Base-by-base conservation (phyloP, 2,113 vertebrate species). In the Nicator chloris region DNA sequence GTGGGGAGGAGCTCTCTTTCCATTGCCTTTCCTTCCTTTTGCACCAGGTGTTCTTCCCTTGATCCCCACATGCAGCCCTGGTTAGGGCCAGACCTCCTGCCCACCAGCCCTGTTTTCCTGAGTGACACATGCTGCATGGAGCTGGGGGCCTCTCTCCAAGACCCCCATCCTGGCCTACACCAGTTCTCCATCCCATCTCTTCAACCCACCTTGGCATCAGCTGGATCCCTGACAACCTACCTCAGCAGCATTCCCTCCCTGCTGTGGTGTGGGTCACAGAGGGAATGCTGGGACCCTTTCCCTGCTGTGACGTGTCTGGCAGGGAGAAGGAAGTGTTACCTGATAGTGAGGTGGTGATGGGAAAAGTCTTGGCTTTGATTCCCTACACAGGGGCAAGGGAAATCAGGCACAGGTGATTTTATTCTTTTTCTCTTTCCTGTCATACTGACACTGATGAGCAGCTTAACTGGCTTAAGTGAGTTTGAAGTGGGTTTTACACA, bases 91-190 rank as follows among this genome's bases (percentile, higher is more conserved):
- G 15, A 44, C 8, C 1, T 0, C 2, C 59, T 70, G 54, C 42
- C 31, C 65, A 33, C 14, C 57, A 79, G 30, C 35, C 35, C 64
- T 44, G 7, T 16, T 78, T 40, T 88, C 54, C 26, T 15, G n/a
- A 39, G 28, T 6, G 49, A 27, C 11, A 26, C 4, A 4, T 3
- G 2, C 26, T 54, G 7, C 16, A 19, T 13, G 13, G 86, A 79
- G 13, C 15, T 75, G 1, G 0, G 45, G 0, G 0, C 20, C 45
- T 88, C n/a, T 28, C 42, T 70, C 26, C 1, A 4, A 66, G 23
- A 3, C 6, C 15, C 18, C 7, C 13, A 24, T 35, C 51, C 47
- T 21, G 37, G 26, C 40, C 60, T n/a, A 5, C 0, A 7, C 33
- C 44, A 2, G 7, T 26, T n/a, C n/a, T 50, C n/a, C 7, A 45